Conservation (phyloP, 2,888 invertebrate species). For the Cataglyphis albicans region DNA sequence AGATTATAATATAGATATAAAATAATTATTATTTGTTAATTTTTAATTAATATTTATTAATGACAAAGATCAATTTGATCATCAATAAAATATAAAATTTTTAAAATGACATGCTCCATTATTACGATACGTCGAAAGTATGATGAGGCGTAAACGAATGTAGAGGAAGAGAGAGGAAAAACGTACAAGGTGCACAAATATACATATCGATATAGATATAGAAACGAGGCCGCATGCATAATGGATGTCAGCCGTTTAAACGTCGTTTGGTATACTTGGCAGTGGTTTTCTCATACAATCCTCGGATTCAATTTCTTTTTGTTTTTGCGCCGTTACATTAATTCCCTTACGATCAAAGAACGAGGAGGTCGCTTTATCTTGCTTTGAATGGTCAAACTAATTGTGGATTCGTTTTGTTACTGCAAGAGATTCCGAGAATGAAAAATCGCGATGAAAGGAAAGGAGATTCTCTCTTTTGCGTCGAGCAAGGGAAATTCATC, state of each 20-base stretch:
- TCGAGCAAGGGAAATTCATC: slow-evolving; percentile 9
- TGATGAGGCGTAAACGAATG: slow-evolving; percentile 29
- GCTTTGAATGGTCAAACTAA: slow-evolving; percentile 43
- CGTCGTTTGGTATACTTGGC: slow-evolving; percentile 49
- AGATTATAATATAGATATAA: background rate
- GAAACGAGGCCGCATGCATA: slow-evolving; percentile 80
- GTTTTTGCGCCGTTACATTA: slow-evolving; percentile 45
- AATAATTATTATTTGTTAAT: background rate
- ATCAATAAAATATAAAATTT: background rate
- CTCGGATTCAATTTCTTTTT: slow-evolving; percentile 52
- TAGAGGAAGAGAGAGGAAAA: slow-evolving; percentile 45
- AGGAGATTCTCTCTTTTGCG: background rate
- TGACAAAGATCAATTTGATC: slow-evolving; percentile 7
- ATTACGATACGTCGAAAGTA: slow-evolving; percentile 38
- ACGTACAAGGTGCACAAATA: slow-evolving; percentile 71
- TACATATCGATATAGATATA: slow-evolving; percentile 62
- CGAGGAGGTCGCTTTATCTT: slow-evolving; percentile 1
- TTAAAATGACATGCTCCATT: slow-evolving; percentile 11
- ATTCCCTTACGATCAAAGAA: slow-evolving; percentile 17
- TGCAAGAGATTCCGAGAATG: slow-evolving; percentile 6
- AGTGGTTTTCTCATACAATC: slow-evolving; percentile 21
- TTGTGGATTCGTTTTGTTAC: slow-evolving; percentile 48
- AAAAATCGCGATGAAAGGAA: slow-evolving; percentile 27
- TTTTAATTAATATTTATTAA: slow-evolving; percentile 9
- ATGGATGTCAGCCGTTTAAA: slow-evolving; percentile 71